phyloP scores from a whole-genome alignment of 2,797 vertebrate species.

The Gymnothorax javanicus region DNA sequence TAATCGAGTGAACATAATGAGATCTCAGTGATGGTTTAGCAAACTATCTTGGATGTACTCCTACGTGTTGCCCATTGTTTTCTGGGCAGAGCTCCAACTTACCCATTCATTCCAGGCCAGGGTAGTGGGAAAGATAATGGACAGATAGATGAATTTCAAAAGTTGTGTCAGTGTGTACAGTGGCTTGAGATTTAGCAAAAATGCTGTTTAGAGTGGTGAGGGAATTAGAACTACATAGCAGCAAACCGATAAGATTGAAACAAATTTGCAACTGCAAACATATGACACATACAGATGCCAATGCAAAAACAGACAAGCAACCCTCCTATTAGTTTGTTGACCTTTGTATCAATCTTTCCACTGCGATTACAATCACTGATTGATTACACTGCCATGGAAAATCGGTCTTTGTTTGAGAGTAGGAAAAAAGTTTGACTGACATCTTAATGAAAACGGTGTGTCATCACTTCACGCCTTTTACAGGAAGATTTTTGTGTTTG shows the following conservation, averaged over 20 bases:
- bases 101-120: background rate
- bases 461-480: constrained; percentile 58
- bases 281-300: constrained; percentile 20
- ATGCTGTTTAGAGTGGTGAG: constrained; percentile 32
- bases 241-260: background rate
- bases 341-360: background rate
- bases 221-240: background rate
- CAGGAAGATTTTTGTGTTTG: constrained; percentile 58
- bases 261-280: background rate
- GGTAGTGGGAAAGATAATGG: background rate
- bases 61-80: background rate
- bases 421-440: constrained; percentile 47
- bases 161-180: constrained; percentile 40
- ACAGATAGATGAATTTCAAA: constrained; percentile 3
- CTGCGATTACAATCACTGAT: constrained; percentile 18
- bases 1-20: background rate
- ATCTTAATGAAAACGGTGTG: constrained; percentile 52
- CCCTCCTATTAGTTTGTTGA: background rate
- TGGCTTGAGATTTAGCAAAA: constrained; percentile 49
- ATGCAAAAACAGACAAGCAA: constrained; percentile 17
- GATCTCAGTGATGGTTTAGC: background rate
- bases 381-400: constrained; percentile 38
- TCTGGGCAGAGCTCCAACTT: background rate
- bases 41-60: background rate
- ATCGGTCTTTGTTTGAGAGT: constrained; percentile 60